Evolutionary conservation across 2,888 invertebrate species (phyloP), one percentile per base, ranked within the genome.

Genomic region (Caenorhabditis japonica): DNA sequence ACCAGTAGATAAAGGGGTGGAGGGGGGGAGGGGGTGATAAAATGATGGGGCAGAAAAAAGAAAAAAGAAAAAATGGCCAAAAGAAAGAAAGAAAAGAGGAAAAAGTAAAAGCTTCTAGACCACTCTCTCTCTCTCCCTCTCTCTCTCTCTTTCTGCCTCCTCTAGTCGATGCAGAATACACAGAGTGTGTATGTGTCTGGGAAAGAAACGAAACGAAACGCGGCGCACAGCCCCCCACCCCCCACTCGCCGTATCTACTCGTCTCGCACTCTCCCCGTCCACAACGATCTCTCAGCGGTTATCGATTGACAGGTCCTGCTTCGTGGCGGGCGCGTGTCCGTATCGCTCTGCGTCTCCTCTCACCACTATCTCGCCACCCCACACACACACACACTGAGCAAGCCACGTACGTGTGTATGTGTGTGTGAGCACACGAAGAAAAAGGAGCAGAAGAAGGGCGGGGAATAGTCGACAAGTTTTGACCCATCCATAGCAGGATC

Each of bases 271-370:
- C 39, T 1, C 17, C n/a, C n/a, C 3, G n/a, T n/a, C 3, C n/a
- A 17, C n/a, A 39, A 15, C n/a, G n/a, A n/a, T n/a, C n/a, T n/a
- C n/a, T n/a, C n/a, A n/a, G n/a, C n/a, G n/a, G n/a, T n/a, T 39
- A 39, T 39, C 39, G 39, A 39, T 39, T 39, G 39, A 39, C 39
- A 39, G 39, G 39, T 17, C n/a, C 2, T n/a, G n/a, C 5, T 15
- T 12, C 38, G 38, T 38, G n/a, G 38, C 15, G 51, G 5, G 30
- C 5, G 21, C 23, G 44, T 17, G 23, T 1, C 3, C 15, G 34
- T n/a, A 15, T 15, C 33, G 7, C 33, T 36, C 39, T 4, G n/a
- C 39, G 39, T 39, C 39, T 39, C 15, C 39, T 17, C 38, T 5
- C 38, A 4, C n/a, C 38, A 8, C 15, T 15, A 8, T 39, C 39